Evolutionary conservation across 2,888 invertebrate genomes (phyloP), one percentile per base, ranked within the genome.

Genomic region (Lydus trimaculatus): DNA sequence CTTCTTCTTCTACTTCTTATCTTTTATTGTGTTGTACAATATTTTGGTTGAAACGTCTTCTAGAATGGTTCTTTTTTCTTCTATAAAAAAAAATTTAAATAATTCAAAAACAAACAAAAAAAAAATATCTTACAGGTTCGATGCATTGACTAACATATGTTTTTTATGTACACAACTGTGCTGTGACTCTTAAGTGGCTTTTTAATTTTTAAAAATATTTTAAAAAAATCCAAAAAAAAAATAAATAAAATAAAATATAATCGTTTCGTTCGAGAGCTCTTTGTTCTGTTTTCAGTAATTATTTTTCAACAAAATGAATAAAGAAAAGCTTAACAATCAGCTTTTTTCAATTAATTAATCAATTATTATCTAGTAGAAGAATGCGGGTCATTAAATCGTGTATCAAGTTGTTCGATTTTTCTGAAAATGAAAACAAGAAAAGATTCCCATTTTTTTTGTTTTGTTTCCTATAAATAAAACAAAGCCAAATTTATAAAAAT

Each of bases 161-260:
- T 82, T 83, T 83, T 83, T 83, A 84, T 86, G 86, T 86, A 86
- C 85, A 86, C 86, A 86, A 87, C 86, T 86, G 87, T 87, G 87
- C 87, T 87, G 87, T 87, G 87, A 87, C 85, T 86, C 85, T 86
- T 86, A 86, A 87, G 87, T 87, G 87, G 87, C 87, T 87, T 87
- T 87, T 86, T 86, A 86, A 86, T 86, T 86, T 85, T 84, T 85
- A 85, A 84, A 84, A 83, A 82, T 80, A 81, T 80, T 76, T 70
- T 74, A 74, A 79, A 80, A 76, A 76, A 77, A 76, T 75, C 77
- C 72, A 67, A 73, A 79, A 82, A 82, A 82, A 82, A 81, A 80
- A 80, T n/a, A 39, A 39, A 39, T 11, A 33, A 33, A 33, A 8
- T 39, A 15, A n/a, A 39, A 4, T 5, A 39, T n/a, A 43, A 52